Evolutionary conservation across 1,140 invertebrate genomes (phyloP), one percentile per base, ranked within the genome.

Genomic region (Psix sp.): DNA sequence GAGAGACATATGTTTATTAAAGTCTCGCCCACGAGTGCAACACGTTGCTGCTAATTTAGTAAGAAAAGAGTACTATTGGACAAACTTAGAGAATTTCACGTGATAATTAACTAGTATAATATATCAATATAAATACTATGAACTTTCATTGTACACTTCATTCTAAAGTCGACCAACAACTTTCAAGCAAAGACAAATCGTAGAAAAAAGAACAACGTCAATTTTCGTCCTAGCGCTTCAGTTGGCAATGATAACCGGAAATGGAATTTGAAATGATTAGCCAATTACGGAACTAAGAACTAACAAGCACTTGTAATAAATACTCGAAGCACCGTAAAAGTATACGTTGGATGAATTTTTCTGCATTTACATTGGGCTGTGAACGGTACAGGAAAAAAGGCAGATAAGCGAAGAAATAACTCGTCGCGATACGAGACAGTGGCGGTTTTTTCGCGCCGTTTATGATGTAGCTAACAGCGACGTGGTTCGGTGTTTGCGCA

Each of bases 31-130:
- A 65, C 57, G 57, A 68, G 65, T 62, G 49, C 63, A 40, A 74
- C 72, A 74, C 63, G 72, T 59, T 68, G 48, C 60, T 68, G 72
- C 65, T 75, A 74, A 74, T 74, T 65, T 68, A 63, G 65, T 63
- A 26, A 68, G 65, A 68, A 74, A 68, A 63, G 63, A 63, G 43
- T 52, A 59, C 51, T 57, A 57, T 68, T 74, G 57, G 72, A 59
- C 63, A 65, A 74, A 54, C 51, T 63, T 66, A 42, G 43, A 60
- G 57, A 67, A 73, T 66, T 33, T 48, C 15, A 54, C 29, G 54
- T 73, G 70, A 11, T 73, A 66, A 73, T 66, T 73, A 54, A 66
- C 36, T 40, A 14, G 36, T 31, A 40, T 18, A 16, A 66, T 48
- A 56, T 73, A 63, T 73, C 60, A 60, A 60, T 60, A 45, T 63